These are phyloP conservation scores for Notocelia uddmanniana DNA, from an alignment of 2,888 invertebrate genomes.

Conservation along the genomic window DNA sequence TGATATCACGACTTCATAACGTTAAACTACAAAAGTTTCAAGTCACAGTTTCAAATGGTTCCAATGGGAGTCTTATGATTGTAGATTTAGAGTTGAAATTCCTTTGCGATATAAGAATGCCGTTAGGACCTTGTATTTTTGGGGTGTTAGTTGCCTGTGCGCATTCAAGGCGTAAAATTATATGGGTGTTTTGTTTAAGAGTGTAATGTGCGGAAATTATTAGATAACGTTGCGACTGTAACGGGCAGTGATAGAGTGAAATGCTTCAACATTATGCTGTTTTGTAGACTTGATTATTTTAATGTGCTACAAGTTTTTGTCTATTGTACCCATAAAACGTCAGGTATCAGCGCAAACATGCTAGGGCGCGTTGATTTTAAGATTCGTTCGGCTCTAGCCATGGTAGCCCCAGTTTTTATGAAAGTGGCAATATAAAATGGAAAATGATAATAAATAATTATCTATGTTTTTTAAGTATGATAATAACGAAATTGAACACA, in stretches of 20 bases:
- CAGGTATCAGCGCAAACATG: no score
- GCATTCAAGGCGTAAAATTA: conserved; percentile 38
- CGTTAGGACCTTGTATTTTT: not conserved
- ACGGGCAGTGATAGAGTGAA: not conserved
- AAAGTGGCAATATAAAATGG: no score
- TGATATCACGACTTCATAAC: conserved; percentile 50
- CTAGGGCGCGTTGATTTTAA: no score
- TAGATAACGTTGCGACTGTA: conserved; percentile 24
- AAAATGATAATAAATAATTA: no score
- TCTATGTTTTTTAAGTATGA: no score
- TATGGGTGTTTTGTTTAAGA: conserved; percentile 35
- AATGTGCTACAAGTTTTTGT: no score
- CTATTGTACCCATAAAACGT: no score
- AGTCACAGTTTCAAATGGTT: not conserved
- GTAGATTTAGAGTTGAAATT: not conserved
- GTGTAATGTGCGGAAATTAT: conserved; percentile 40
- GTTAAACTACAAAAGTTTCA: not conserved
- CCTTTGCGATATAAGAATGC: fast-evolving
- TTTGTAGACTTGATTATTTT: no score
- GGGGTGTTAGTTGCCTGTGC: conserved; percentile 15
- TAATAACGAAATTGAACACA: not conserved
- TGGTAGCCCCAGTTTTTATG: no score
- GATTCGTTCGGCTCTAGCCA: no score
- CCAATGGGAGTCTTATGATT: not conserved
- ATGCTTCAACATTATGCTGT: no score